Base-by-base conservation (phyloP, 1,140 invertebrate genomes). In the Oscheius sp. region DNA sequence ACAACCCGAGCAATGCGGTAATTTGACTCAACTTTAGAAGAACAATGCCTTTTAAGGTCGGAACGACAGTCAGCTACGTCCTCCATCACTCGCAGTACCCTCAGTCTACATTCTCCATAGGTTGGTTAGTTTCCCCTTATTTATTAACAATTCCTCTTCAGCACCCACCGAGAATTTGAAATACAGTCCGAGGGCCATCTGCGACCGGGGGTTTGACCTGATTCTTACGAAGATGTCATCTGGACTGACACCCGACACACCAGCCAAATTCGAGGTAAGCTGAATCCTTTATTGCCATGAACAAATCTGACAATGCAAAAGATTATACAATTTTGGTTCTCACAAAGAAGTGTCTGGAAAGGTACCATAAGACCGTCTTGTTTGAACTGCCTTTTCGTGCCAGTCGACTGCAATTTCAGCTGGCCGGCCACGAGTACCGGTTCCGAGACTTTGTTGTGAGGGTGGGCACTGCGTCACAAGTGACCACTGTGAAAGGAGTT, bases 1-100 rank as follows among this genome's bases (percentile, higher is more conserved):
- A 55, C 23, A 55, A 55, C 28, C 49, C 49, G 7, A 23, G 15
- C 7, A 4, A 55, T 7, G 28, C 7, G 49, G 49, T 55, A 7
- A n/a, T 42, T 42, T 42, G 38, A n/a, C 10, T n/a, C 38, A 10
- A 10, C 38, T 42, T 42, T 42, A 42, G 10, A 42, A n/a, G 38
- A 10, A 42, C 38, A 42, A 42, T 42, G 38, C n/a, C 38, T n/a
- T n/a, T 42, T 42, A 10, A 42, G 38, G 38, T 42, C 38, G 49
- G 49, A 13, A 23, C 15, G 4, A 23, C 15, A 7, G 49, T 55
- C 7, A 20, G 49, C 23, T 55, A 55, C 23, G 49, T 55, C 23
- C 49, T 55, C 28, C 49, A 55, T 55, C 49, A 55, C 28, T 55
- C 49, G 7, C 49, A 55, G 49, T 55, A 13, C 28, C 49, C 49